Conservation (phyloP, 2,113 vertebrate species). For the Leucopsar rothschildi region DNA sequence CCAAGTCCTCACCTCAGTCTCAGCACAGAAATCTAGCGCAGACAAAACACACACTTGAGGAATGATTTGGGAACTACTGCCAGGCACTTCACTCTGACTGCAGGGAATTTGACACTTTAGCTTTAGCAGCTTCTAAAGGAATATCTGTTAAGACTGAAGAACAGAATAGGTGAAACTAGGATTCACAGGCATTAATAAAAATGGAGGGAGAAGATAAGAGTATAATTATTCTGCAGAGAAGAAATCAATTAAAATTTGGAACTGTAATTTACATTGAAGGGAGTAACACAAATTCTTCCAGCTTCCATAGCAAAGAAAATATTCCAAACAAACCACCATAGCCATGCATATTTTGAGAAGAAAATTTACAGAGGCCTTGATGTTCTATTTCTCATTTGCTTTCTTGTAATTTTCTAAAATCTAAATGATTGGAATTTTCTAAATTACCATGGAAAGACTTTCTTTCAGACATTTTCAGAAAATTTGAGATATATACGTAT, state of each 20-base stretch:
- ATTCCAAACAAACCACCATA: background rate
- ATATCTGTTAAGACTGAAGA: background rate
- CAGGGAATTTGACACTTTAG: background rate
- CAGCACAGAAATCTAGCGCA: background rate
- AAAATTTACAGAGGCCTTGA: background rate
- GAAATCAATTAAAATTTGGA: conserved; percentile 45
- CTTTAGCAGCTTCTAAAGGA: background rate
- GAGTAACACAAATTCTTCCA: conserved; percentile 8
- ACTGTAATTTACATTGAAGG: background rate
- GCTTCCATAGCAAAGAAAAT: conserved; percentile 1
- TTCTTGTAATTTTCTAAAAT: background rate
- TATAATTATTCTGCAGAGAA: conserved; percentile 7
- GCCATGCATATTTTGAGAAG: background rate
- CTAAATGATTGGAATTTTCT: background rate
- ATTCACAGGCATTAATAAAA: background rate
- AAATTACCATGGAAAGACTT: background rate
- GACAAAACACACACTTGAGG: fast-evolving
- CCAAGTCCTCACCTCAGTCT: background rate
- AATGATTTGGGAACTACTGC: background rate
- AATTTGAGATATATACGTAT: background rate
- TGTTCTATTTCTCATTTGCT: background rate
- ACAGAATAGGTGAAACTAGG: background rate
- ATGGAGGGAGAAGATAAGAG: background rate
- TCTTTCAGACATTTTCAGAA: background rate
- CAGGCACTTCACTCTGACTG: fast-evolving